Conservation (phyloP, 2,113 vertebrate species). For the Neolamprologus hecqui region DNA sequence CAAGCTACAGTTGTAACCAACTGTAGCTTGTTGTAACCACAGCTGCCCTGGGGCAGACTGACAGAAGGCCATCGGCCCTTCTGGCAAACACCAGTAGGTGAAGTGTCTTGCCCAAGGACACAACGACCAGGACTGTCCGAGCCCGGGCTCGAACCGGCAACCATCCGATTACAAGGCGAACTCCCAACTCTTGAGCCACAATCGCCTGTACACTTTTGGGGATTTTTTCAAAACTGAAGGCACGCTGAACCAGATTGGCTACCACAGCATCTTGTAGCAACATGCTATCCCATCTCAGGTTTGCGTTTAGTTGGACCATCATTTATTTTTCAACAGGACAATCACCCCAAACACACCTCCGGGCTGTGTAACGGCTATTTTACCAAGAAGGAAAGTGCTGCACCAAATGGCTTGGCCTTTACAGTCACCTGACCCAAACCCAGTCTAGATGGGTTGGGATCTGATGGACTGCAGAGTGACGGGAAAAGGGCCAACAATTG, state of each 20-base stretch:
- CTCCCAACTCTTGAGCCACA: too few species aligned
- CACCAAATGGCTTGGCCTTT: not conserved
- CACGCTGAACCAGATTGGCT: accelerated
- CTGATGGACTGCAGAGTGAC: not conserved
- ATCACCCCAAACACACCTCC: not conserved
- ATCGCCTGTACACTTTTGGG: not conserved
- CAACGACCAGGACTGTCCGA: too few species aligned
- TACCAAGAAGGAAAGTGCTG: not conserved
- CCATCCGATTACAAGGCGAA: too few species aligned
- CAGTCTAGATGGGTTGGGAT: not conserved
- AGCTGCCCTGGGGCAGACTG: too few species aligned
- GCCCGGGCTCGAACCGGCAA: too few species aligned
- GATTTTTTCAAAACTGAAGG: not conserved
- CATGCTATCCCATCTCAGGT: not conserved
- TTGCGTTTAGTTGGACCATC: not conserved
- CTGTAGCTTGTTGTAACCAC: too few species aligned
- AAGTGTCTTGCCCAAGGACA: too few species aligned
- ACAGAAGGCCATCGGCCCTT: too few species aligned
- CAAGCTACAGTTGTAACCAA: too few species aligned
- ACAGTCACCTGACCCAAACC: not conserved
- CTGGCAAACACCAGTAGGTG: too few species aligned
- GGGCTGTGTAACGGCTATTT: accelerated
- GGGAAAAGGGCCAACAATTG: not conserved
- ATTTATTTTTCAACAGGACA: not conserved
- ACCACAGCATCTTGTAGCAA: not conserved